A percentile compares a stretch with the other conserved stretches of the same genome.
Evolutionary conservation across 2,888 invertebrate genomes (phyloP).

Genomic region (Oscheius onirici): DNA sequence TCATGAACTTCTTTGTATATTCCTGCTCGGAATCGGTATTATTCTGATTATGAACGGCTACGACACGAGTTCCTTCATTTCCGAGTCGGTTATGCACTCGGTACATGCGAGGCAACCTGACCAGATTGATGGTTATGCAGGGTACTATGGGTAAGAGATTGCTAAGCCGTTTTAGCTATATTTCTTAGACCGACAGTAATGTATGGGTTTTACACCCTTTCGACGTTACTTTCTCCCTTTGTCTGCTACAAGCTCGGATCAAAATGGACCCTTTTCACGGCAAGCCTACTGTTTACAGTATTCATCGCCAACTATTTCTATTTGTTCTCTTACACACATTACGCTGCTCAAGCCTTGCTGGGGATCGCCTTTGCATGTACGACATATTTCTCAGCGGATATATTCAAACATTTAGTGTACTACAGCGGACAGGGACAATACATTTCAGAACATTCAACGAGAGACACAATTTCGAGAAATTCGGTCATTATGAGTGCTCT

Average conservation of each 20-base stretch:
- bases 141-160: conserved; percentile 26
- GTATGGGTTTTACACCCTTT: conserved; percentile 23
- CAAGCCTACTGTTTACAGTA: conserved; percentile 16
- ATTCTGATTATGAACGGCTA: conserved; percentile 26
- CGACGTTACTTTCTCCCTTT: conserved; percentile 25
- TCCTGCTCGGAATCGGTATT: conserved; percentile 2
- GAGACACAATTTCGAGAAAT: conserved; percentile 32
- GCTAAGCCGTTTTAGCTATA: not conserved
- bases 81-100: conserved; percentile 30
- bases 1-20: conserved; percentile 17
- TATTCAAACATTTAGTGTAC: conserved; percentile 12
- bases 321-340: conserved; percentile 6
- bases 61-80: conserved; percentile 20
- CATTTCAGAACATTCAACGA: conserved; percentile 31
- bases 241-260: conserved; percentile 30
- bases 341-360: conserved; percentile 19
- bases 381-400: not conserved
- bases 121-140: conserved; percentile 29
- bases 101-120: conserved; percentile 20
- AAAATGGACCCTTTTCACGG: conserved; percentile 28
- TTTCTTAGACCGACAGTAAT: conserved; percentile 23
- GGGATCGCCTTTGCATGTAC: conserved; percentile 34
- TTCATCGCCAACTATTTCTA: conserved; percentile 24
- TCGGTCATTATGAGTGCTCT: conserved; percentile 33
- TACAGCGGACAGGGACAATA: conserved; percentile 34